Base-by-base conservation (phyloP, 2,888 invertebrate genomes). In the Brachyopa scutellaris region DNA sequence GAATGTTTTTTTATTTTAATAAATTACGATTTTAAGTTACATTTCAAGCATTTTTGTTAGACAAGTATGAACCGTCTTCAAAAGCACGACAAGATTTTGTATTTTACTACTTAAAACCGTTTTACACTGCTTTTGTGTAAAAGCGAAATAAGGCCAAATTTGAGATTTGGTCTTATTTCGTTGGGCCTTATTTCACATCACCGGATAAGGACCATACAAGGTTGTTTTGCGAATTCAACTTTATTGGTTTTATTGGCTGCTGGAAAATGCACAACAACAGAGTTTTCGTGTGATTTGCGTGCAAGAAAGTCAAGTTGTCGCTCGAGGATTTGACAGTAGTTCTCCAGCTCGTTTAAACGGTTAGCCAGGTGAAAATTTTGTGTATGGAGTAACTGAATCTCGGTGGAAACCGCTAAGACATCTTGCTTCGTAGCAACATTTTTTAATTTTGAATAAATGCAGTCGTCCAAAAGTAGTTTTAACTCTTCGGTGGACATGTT, bases 151-250 rank as follows among this genome's bases (percentile, higher is more conserved):
- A n/a, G n/a, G n/a, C n/a, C n/a, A n/a, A n/a, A n/a, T n/a, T n/a
- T n/a, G n/a, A n/a, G n/a, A n/a, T n/a, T n/a, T n/a, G n/a, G n/a
- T n/a, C n/a, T n/a, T n/a, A n/a, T n/a, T n/a, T n/a, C n/a, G n/a
- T n/a, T n/a, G n/a, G n/a, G n/a, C n/a, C n/a, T n/a, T n/a, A n/a
- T n/a, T n/a, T n/a, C n/a, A n/a, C n/a, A n/a, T n/a, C n/a, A n/a
- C n/a, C n/a, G n/a, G n/a, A n/a, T n/a, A n/a, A n/a, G n/a, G n/a
- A n/a, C n/a, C n/a, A n/a, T n/a, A n/a, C n/a, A n/a, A n/a, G 51
- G 29, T 51, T 51, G 33, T 51, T 51, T 51, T 8, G 49, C 15
- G 5, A 15, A 51, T 7, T 51, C 49, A 31, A 51, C 49, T 19
- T 26, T 26, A 6, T 26, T 6, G 26, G 26, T 26, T 26, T 26